Evolutionary conservation across 2,888 invertebrate genomes (phyloP).

Genomic region (Nomada ruficornis): DNA sequence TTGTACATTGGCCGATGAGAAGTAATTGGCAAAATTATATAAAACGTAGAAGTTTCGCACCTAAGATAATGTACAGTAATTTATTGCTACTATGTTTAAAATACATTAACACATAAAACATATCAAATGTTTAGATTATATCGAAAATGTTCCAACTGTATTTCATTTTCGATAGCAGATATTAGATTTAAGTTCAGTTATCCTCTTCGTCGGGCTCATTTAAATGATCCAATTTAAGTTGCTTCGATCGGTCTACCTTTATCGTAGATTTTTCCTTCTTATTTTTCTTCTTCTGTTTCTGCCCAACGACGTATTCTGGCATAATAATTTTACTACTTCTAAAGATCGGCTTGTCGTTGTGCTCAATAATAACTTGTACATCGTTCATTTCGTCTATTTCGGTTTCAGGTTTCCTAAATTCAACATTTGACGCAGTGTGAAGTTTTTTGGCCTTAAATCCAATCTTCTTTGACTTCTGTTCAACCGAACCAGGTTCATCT

Average conservation of each 20-base stretch:
- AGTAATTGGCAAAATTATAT: neutral
- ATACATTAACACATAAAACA: conserved; percentile 32
- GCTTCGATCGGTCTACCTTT: conserved; percentile 72
- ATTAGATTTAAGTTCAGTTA: conserved; percentile 45
- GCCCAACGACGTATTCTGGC: conserved; percentile 93
- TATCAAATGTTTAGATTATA: conserved; percentile 16
- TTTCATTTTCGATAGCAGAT: neutral
- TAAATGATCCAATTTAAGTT: conserved; percentile 86
- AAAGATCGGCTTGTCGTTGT: conserved; percentile 85
- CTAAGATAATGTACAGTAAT: neutral
- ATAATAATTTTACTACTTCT: conserved; percentile 90
- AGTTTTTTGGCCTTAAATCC: conserved; percentile 59
- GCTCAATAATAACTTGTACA: conserved; percentile 56
- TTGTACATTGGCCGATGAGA: neutral
- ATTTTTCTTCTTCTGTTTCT: conserved; percentile 85
- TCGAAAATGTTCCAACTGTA: neutral
- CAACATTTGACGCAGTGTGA: conserved; percentile 59
- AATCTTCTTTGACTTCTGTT: conserved; percentile 11
- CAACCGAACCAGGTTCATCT: conserved; percentile 41
- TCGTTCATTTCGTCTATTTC: conserved; percentile 1
- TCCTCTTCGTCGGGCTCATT: conserved; percentile 85
- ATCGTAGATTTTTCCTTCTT: conserved; percentile 44
- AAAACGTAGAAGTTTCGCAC: neutral
- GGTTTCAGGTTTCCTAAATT: conserved; percentile 74
- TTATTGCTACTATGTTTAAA: conserved; percentile 36